These are phyloP conservation scores for Trachemys scripta DNA, from an alignment of 2,113 vertebrate species.

Conservation along the genomic window DNA sequence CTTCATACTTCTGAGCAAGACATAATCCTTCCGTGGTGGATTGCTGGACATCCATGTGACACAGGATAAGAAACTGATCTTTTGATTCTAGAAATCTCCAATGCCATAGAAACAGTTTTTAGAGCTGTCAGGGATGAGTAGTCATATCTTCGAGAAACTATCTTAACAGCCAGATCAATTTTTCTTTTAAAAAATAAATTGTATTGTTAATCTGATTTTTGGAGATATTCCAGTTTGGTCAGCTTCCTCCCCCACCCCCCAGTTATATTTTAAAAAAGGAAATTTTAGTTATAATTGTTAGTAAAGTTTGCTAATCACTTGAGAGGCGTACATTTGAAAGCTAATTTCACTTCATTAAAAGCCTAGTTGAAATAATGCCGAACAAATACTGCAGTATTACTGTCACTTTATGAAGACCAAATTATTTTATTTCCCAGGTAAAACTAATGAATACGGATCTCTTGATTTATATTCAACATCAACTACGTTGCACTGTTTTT, in stretches of 20 bases:
- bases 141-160: neutral
- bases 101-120: neutral
- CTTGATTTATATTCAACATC: neutral
- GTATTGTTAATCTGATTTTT: neutral
- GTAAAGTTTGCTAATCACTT: neutral
- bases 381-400: neutral
- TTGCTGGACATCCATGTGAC: neutral
- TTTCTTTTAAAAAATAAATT: neutral
- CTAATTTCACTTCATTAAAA: neutral
- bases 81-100: neutral
- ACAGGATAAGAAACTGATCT: neutral
- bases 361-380: neutral
- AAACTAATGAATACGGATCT: neutral
- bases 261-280: neutral
- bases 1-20: neutral
- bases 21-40: neutral
- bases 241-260: neutral
- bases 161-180: neutral
- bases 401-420: neutral
- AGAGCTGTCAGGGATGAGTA: neutral
- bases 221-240: neutral
- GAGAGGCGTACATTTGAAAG: neutral
- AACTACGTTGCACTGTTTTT: neutral
- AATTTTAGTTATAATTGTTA: neutral
- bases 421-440: neutral